Evolutionary conservation across 2,113 vertebrate genomes (phyloP), one percentile per base, ranked within the genome.

Genomic region (Pseudorasbora parva): DNA sequence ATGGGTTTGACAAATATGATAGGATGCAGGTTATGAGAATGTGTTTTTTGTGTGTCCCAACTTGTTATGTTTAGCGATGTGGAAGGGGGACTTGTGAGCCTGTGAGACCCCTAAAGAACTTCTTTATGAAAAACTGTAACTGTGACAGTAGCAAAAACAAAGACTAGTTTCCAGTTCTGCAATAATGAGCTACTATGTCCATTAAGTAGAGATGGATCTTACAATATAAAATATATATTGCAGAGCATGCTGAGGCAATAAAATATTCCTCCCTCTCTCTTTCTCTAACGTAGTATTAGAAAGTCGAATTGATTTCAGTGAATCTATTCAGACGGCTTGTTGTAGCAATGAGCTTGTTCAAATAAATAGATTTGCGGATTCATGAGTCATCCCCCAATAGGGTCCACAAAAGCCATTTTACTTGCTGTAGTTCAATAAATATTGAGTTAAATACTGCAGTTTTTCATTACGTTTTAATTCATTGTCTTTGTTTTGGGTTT

Each of bases 381-480:
- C 71, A 30, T 41, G 74, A 56, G 51, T 57, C 49, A 77, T 57
- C 27, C 30, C 17, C 21, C 30, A 6, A 51, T 27, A 23, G 41
- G 68, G 72, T 75, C 57, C 17, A 57, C 49, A 37, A 77, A 37
- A 77, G 74, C 27, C 54, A 54, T 41, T 54, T 77, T 33, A 11
- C 74, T 57, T 77, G 27, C 30, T 77, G 41, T 37, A 76, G 51
- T 57, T 37, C 30, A 56, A 54, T 57, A 77, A 77, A 77, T 77
- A 77, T 77, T 77, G 57, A 57, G 74, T 37, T 37, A 27, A 57
- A 74, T 30, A 30, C 14, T 17, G 49, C 27, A 37, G 47, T 56
- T 81, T 41, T n/a, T 81, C 64, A 47, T 45, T 47, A 49, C 49
- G 71, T 47, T n/a, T 47, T 23, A 25, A 57, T 51, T n/a, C 23